Conservation (phyloP, 2,113 vertebrate species). For the Notechis scutatus region DNA sequence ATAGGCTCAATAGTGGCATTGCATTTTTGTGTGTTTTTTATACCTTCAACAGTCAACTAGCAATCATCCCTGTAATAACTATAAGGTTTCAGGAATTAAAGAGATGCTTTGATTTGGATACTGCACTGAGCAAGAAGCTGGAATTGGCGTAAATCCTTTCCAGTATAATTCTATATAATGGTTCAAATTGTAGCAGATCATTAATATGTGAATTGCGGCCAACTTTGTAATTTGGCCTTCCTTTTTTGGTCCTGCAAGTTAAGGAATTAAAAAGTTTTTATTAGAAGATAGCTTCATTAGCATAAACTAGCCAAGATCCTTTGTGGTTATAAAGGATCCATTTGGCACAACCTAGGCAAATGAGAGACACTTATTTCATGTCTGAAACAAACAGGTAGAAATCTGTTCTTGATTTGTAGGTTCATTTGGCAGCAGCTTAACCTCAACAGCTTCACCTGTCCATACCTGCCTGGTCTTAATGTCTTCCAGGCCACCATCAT, state of each 20-base stretch:
- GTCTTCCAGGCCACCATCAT: not conserved
- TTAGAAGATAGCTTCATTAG: rapidly evolving
- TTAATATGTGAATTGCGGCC: too few species aligned
- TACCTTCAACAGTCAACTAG: not conserved
- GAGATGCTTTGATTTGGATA: not conserved
- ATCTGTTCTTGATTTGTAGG: rapidly evolving
- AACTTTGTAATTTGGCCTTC: not conserved
- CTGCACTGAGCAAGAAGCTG: not conserved
- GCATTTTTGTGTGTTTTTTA: too few species aligned
- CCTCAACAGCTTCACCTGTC: not conserved
- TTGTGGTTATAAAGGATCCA: not conserved
- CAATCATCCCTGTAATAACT: too few species aligned
- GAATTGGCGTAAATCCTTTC: not conserved
- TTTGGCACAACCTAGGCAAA: not conserved
- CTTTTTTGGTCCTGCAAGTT: not conserved
- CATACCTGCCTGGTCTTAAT: not conserved
- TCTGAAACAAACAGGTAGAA: conserved; percentile 13
- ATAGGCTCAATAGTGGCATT: not conserved
- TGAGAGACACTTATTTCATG: conserved; percentile 24
- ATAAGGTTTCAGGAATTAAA: not conserved
- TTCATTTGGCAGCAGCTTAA: not conserved
- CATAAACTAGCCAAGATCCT: not conserved
- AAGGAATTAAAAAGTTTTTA: not conserved
- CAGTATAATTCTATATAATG: not conserved
- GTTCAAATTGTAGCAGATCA: too few species aligned